Base-by-base conservation (phyloP, 30 jellyfish, hydroid and myxozoan genomes). In the Pelagia noctiluca region DNA sequence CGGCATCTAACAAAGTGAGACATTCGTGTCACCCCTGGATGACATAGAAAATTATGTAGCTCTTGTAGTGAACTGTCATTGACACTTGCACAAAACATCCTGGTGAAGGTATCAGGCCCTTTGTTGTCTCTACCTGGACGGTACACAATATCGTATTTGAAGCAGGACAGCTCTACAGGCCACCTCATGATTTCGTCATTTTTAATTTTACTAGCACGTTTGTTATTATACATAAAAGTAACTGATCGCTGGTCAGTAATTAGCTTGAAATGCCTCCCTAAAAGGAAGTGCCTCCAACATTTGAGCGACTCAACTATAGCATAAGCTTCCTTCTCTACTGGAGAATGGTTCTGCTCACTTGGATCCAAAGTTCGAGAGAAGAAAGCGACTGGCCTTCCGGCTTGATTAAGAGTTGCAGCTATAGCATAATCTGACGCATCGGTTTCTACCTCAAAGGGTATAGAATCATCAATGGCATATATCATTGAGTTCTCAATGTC, bases 281-380 rank as follows among this genome's bases (percentile, higher is more conserved):
- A 42, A 29, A 77, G 76, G 25, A 46, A 86, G 71, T 85, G 95
- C 78, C 61, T 49, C 92, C 86, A 81, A 18, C 75, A 25, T 66
- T 78, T 7, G 10, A 89, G 74, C 16, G 96, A 78, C 60, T 90
- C 94, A 28, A 90, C 63, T 18, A 85, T 90, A 11, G 97, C 95
- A 25, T 63, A 62, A n/a, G 97, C 94, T 71, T 85, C 97, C 48
- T 85, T 90, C 87, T 85, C 97, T 16, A 85, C 89, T 13, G 90
- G 53, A 18, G 84, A 34, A 48, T 75, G 89, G 37, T 75, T 75
- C 53, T 30, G 30, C 73, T 83, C 96, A 50, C 50, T 22, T 37
- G 26, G 73, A 19, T 65, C 29, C 28, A 72, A 32, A 46, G 96
- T 90, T 49, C 96, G 54, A 3, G 97, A 85, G 57, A 64, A 50